These are phyloP conservation scores for Prietella phreatophila DNA, from an alignment of 2,113 vertebrate genomes.

Conservation along the genomic window DNA sequence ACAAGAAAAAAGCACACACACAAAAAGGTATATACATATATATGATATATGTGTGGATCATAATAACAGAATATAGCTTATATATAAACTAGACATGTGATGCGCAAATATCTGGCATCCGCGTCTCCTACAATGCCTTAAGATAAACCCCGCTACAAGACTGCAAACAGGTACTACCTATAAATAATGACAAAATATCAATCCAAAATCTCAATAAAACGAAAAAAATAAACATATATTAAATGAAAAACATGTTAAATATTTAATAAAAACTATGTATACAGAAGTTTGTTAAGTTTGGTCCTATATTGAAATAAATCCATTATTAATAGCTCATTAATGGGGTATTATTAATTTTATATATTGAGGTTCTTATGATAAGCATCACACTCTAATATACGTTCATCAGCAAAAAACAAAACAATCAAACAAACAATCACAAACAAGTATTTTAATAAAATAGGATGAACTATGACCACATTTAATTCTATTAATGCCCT, in stretches of 20 bases:
- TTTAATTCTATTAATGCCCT: background rate
- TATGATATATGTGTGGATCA: background rate
- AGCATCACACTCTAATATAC: background rate
- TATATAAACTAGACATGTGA: background rate
- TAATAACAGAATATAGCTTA: background rate
- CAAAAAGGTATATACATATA: no score
- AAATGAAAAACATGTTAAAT: background rate
- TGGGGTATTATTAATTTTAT: background rate
- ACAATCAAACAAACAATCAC: background rate
- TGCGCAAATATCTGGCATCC: background rate
- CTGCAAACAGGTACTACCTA: background rate
- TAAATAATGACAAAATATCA: background rate
- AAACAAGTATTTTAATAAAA: background rate
- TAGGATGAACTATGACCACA: background rate
- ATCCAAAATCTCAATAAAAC: background rate
- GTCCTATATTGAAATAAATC: background rate
- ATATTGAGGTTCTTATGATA: background rate
- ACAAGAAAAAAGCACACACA: background rate
- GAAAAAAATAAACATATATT: background rate
- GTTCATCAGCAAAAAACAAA: background rate
- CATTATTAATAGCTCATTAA: background rate
- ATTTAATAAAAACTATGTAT: background rate
- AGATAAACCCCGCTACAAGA: background rate
- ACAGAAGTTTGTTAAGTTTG: background rate
- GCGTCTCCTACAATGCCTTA: no score